phyloP scores from a whole-genome alignment of 2,113 vertebrate species.

The Hemibagrus wyckioides region DNA sequence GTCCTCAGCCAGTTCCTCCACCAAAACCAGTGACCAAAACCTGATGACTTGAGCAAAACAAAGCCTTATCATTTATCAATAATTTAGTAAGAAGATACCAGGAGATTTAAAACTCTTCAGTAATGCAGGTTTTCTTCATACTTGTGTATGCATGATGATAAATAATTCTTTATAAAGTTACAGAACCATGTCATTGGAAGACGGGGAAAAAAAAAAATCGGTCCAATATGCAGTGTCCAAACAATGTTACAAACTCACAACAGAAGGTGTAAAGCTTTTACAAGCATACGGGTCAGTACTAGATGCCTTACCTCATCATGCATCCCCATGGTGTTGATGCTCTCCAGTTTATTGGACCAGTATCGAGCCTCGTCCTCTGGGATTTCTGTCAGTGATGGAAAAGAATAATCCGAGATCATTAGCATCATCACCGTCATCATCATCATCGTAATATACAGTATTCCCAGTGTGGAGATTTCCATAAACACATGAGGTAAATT shows the following conservation, averaged over 20 bases:
- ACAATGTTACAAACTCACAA: neutral
- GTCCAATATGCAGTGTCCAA: neutral
- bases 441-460: too few relatives aligned
- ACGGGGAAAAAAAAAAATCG: neutral
- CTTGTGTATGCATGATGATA: too few relatives aligned
- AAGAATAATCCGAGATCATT: neutral
- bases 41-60: too few relatives aligned
- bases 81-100: neutral
- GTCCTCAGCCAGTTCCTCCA: neutral
- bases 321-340: constrained; percentile 84
- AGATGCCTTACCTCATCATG: constrained; percentile 79
- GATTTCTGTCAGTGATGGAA: constrained; percentile 80
- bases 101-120: neutral
- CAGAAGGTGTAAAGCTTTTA: too few relatives aligned
- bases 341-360: constrained; percentile 90
- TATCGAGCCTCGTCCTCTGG: constrained; percentile 97
- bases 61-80: neutral
- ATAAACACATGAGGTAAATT: neutral
- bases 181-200: neutral
- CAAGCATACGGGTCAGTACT: neutral
- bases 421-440: neutral
- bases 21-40: too few relatives aligned
- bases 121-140: neutral
- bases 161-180: neutral
- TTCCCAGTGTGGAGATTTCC: neutral